Base-by-base conservation (phyloP, 1,140 invertebrate genomes). In the Lepidurus apus region DNA sequence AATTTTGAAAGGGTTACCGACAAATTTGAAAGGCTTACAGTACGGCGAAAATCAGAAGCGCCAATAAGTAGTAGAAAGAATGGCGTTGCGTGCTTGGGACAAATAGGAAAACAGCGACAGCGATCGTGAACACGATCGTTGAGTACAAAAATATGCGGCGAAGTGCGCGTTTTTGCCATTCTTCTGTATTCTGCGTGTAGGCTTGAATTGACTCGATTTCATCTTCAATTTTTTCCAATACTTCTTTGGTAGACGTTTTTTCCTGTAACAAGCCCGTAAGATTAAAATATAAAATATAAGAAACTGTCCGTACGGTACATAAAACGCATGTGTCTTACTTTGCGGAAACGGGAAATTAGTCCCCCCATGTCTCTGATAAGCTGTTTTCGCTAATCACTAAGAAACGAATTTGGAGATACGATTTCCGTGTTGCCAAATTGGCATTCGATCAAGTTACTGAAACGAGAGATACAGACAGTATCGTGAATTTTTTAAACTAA, bases 131-230 rank as follows among this genome's bases (percentile, higher is more conserved):
- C 7, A 93, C 81, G n/a, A 91, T 87, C 43, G 94, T 89, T 42
- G 93, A 94, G 82, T 92, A 91, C 76, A 95, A 87, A 80, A 96
- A 88, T 65, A 97, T 88, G 81, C 90, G 89, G 53, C 91, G 91
- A 77, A 95, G 90, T 79, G 94, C 90, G 78, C 90, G 90, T 83
- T 93, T 93, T 84, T 95, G 93, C 65, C 87, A 89, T 81, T 91
- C 89, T 85, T 95, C 90, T 34, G 93, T 95, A 82, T 89, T 90
- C 79, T 89, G 87, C 74, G 92, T 89, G 87, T 92, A 93, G 83
- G 91, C 88, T 83, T 96, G 92, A 77, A 95, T 92, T 44, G 89
- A 87, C 84, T 91, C 89, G 43, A 97, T 94, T 85, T 95, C 89
- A 86, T 85, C 87, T 84, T 95, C 92, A 80, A 95, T 86, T 74